Conservation (phyloP, 2,113 vertebrate genomes). For the Phaethon lepturus region DNA sequence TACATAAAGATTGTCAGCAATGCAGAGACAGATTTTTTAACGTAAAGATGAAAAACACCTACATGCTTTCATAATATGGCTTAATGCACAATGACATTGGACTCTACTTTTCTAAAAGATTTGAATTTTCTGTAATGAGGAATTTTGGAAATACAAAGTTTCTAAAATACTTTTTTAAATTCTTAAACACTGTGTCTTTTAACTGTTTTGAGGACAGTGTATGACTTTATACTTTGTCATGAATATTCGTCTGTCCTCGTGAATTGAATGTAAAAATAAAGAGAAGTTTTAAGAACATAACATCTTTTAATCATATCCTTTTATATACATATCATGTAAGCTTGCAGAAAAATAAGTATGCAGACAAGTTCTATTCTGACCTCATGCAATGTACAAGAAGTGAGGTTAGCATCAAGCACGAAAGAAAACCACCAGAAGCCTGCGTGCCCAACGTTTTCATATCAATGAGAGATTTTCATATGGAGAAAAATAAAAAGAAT, state of each 20-base stretch:
- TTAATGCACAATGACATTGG: not conserved
- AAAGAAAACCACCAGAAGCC: not conserved
- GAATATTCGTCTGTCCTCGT: constrained; percentile 7
- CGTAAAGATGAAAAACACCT: not conserved
- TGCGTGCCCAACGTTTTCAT: not conserved
- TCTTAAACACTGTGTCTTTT: not conserved
- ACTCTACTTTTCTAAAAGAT: constrained; percentile 3
- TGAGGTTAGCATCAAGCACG: not conserved
- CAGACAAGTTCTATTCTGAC: not conserved
- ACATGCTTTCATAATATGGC: not conserved
- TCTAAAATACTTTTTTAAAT: constrained; percentile 48
- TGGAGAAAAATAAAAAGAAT: not conserved
- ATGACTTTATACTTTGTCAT: not conserved
- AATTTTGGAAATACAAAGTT: constrained; percentile 18
- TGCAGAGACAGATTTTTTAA: constrained; percentile 4
- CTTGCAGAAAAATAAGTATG: not conserved
- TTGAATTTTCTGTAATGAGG: constrained; percentile 14
- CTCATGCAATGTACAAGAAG: not conserved
- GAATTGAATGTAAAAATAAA: constrained; percentile 64
- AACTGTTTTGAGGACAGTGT: constrained; percentile 1
- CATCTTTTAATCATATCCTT: not conserved
- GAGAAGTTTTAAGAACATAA: not conserved
- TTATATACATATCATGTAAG: not conserved
- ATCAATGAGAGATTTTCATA: not conserved
- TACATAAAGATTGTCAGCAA: not conserved